These are phyloP conservation scores for Saccostrea cuccullata DNA, from an alignment of 1,140 invertebrate species.

Conservation along the genomic window DNA sequence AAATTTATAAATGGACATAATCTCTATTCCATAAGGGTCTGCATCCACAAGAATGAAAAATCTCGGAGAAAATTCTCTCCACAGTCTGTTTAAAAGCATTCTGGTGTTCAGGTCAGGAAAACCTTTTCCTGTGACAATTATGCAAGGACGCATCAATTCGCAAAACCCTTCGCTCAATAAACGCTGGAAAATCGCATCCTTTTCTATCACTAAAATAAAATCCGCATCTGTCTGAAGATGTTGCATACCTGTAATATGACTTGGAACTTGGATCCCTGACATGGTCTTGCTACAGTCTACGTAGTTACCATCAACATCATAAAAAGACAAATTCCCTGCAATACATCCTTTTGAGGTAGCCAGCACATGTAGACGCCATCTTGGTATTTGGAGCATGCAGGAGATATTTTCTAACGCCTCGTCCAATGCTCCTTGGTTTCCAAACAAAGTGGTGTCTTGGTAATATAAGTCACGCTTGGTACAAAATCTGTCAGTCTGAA, in stretches of 20 bases:
- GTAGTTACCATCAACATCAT: constrained; percentile 81
- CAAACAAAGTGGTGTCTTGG: constrained; percentile 81
- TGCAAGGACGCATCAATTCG: constrained; percentile 80
- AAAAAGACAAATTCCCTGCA: constrained; percentile 86
- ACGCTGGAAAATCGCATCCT: constrained; percentile 94
- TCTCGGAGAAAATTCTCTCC: constrained; percentile 84
- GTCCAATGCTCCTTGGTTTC: constrained; percentile 83
- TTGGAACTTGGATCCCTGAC: constrained; percentile 85
- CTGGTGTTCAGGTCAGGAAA: constrained; percentile 93
- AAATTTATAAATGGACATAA: constrained; percentile 54
- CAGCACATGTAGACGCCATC: constrained; percentile 87
- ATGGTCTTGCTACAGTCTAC: constrained; percentile 83
- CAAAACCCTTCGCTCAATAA: constrained; percentile 86
- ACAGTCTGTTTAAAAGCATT: constrained; percentile 86
- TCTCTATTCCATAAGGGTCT: constrained; percentile 86
- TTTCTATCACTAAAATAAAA: constrained; percentile 93
- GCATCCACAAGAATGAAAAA: constrained; percentile 91
- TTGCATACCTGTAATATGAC: constrained; percentile 83
- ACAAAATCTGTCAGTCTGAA: constrained; percentile 46
- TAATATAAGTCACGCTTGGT: constrained; percentile 80
- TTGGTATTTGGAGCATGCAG: constrained; percentile 84
- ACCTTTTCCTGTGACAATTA: constrained; percentile 95
- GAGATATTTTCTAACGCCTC: constrained; percentile 84
- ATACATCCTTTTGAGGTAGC: constrained; percentile 89
- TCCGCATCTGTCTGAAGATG: constrained; percentile 76